These are phyloP conservation scores for Zaprionus nigranus DNA, from an alignment of 1,140 invertebrate genomes.

Conservation along the genomic window DNA sequence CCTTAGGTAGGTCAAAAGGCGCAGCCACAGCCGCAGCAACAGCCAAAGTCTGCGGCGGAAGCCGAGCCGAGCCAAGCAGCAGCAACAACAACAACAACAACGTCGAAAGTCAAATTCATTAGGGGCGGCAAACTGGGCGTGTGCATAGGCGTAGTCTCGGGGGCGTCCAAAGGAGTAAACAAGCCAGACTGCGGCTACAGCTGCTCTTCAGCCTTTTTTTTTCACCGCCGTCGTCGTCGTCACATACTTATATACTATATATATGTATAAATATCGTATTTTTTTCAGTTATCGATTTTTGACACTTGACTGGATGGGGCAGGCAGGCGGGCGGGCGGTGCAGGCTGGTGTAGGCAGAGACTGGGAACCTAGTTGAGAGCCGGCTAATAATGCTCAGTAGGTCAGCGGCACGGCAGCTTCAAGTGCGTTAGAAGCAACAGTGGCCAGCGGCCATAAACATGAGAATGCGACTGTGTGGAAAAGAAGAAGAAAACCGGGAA, in stretches of 20 bases:
- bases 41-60: constrained; percentile 53
- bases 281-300: constrained; percentile 71
- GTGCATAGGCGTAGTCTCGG: constrained; percentile 12
- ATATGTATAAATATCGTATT: constrained; percentile 38
- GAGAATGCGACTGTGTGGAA: constrained; percentile 29
- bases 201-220: constrained; percentile 27
- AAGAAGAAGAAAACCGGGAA: constrained; percentile 45
- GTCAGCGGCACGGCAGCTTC: constrained; percentile 68
- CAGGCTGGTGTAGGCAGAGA: constrained; percentile 8
- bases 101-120: constrained; percentile 55
- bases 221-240: background rate
- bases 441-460: constrained; percentile 60
- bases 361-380: constrained; percentile 38
- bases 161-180: constrained; percentile 40
- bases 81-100: constrained; percentile 24
- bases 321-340: background rate
- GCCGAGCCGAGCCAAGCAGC: constrained; percentile 31
- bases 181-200: constrained; percentile 35
- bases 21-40: constrained; percentile 60
- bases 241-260: constrained; percentile 29
- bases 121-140: constrained; percentile 34
- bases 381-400: constrained; percentile 80
- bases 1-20: constrained; percentile 73
- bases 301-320: constrained; percentile 53
- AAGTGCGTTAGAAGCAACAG: constrained; percentile 80